These are phyloP conservation scores for Cataglyphis altisquamis DNA, from an alignment of 2,888 invertebrate species.

Conservation along the genomic window DNA sequence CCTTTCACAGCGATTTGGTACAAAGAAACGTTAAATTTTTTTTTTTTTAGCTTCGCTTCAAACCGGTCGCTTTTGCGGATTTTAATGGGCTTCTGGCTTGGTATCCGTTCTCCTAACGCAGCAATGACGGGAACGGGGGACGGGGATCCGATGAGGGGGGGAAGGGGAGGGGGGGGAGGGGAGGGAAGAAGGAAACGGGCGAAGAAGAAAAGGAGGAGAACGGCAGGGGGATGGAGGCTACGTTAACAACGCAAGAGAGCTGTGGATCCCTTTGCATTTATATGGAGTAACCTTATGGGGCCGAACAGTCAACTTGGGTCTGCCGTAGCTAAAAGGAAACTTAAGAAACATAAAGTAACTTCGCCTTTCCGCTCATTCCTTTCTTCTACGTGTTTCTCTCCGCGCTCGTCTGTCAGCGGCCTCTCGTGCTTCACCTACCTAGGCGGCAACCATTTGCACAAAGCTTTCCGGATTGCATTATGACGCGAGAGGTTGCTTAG, in stretches of 20 bases:
- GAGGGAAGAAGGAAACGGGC: background rate
- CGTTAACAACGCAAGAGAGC: conserved; percentile 77
- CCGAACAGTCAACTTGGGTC: conserved; percentile 77
- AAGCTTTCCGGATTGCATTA: conserved; percentile 75
- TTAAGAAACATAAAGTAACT: conserved; percentile 81
- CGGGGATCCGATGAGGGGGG: background rate
- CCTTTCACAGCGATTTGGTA: conserved; percentile 63
- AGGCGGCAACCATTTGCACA: conserved; percentile 74
- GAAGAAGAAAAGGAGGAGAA: conserved; percentile 44
- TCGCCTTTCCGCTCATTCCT: conserved; percentile 72
- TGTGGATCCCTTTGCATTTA: conserved; percentile 78
- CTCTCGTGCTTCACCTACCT: conserved; percentile 68
- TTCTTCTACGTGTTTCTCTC: conserved; percentile 64
- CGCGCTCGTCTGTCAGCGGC: conserved; percentile 57
- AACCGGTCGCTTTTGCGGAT: conserved; percentile 72
- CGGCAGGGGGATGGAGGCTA: conserved; percentile 58
- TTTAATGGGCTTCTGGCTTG: conserved; percentile 76
- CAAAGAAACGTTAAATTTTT: conserved; percentile 69
- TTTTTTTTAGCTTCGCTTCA: conserved; percentile 64
- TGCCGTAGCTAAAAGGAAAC: conserved; percentile 77
- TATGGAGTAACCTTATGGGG: conserved; percentile 78
- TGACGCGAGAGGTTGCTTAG: conserved; percentile 71
- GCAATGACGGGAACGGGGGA: conserved; percentile 48
- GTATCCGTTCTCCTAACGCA: conserved; percentile 70
- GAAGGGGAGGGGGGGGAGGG: background rate